phyloP scores from a whole-genome alignment of 2,797 vertebrate species.

The Vespertilio murinus region DNA sequence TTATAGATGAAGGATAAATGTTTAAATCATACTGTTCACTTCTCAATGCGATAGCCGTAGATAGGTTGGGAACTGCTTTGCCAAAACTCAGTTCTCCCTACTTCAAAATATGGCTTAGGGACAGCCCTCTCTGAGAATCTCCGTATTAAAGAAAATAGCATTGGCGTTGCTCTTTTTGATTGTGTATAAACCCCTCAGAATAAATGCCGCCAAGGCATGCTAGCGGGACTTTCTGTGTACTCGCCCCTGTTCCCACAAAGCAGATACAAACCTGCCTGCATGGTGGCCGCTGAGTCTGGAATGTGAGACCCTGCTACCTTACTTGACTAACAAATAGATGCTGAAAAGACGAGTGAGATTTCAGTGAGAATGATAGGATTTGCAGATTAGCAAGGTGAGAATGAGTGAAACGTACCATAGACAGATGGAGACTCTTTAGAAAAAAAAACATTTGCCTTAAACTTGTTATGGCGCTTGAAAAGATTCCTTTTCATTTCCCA shows the following conservation, averaged over 20 bases:
- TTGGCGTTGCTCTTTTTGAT: not conserved
- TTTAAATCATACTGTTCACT: not conserved
- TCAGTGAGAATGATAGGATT: slow-evolving; percentile 41
- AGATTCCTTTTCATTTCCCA: not conserved
- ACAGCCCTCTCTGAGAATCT: not conserved
- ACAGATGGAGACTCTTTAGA: slow-evolving; percentile 5
- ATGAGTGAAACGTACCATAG: slow-evolving; percentile 32
- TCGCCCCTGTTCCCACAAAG: not conserved
- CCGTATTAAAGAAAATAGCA: not conserved
- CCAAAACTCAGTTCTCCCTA: not conserved
- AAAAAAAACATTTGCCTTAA: slow-evolving; percentile 16
- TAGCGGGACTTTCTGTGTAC: slow-evolving; percentile 14
- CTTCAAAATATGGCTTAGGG: not conserved
- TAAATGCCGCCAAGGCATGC: not conserved
- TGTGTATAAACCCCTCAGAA: not conserved
- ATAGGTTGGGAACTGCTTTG: not conserved
- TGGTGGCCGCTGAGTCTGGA: not conserved
- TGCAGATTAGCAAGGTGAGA: slow-evolving; percentile 53
- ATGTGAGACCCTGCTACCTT: not conserved
- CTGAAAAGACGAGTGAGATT: not conserved
- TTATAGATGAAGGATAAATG: slow-evolving; percentile 2
- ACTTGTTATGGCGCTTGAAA: not conserved
- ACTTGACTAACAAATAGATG: not conserved
- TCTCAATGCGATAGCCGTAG: not conserved
- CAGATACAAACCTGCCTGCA: not conserved